Percentiles rank a stretch among this genome's conserved stretches.
phyloP scores from a whole-genome alignment of 1,140 invertebrate genomes.

The Maconellicoccus hirsutus region DNA sequence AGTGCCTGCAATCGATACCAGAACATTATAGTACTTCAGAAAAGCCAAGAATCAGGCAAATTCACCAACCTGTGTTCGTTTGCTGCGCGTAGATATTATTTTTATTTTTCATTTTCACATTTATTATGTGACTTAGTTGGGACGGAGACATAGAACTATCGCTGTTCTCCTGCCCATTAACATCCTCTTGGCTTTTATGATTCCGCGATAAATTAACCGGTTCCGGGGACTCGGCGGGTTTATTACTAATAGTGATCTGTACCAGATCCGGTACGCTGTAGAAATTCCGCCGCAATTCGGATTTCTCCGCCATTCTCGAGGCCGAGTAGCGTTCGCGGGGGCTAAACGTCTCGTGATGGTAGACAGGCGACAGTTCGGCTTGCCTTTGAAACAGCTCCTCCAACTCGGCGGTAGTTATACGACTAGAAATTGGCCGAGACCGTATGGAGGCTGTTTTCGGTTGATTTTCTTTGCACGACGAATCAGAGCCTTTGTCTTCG shows the following conservation, averaged over 20 bases:
- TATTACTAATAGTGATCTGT: constrained; percentile 1
- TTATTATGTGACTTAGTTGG: not conserved
- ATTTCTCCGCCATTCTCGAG: not conserved
- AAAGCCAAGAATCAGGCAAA: not conserved
- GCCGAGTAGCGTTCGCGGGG: not conserved
- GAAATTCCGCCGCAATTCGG: not conserved
- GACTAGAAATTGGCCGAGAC: constrained; percentile 66
- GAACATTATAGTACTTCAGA: not conserved
- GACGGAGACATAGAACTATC: not conserved
- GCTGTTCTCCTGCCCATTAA: not conserved
- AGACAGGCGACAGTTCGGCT: constrained; percentile 24
- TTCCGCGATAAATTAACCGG: not conserved
- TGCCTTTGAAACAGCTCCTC: constrained; percentile 82
- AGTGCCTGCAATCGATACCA: constrained; percentile 1
- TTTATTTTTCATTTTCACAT: not conserved
- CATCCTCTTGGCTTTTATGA: constrained; percentile 16
- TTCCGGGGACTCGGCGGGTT: not conserved
- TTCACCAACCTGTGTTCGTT: not conserved
- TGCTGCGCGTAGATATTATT: not conserved
- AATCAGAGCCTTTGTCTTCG: not conserved
- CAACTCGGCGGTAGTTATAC: constrained; percentile 77
- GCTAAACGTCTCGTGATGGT: not conserved
- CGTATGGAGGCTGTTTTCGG: constrained; percentile 76
- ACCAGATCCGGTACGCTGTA: constrained; percentile 11
- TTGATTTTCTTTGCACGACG: constrained; percentile 34